Evolutionary conservation across 2,113 vertebrate species (phyloP).

Genomic region (Caloenas nicobarica): DNA sequence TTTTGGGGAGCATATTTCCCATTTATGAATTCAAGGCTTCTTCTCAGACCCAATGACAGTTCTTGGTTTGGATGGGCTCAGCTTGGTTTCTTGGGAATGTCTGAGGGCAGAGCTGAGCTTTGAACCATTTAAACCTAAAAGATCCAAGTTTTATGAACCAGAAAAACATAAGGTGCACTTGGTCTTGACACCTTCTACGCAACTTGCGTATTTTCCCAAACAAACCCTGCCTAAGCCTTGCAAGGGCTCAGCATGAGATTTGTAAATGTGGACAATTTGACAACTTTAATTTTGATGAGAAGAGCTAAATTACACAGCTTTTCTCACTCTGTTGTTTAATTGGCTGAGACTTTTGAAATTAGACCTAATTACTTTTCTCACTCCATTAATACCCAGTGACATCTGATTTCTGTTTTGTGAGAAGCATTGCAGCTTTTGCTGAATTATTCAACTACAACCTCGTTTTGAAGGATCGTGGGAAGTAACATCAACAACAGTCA

Average conservation of each 20-base stretch:
- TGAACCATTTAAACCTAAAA: not conserved
- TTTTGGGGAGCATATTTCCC: not conserved
- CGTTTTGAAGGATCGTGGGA: not conserved
- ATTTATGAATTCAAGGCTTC: not conserved
- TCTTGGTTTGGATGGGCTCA: slow-evolving; percentile 2
- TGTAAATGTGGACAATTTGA: not conserved
- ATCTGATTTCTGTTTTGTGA: not conserved
- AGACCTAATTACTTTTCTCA: slow-evolving; percentile 54
- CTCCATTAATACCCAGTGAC: not conserved
- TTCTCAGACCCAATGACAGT: not conserved
- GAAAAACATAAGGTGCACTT: not conserved
- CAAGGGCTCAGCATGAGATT: not conserved
- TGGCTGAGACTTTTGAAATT: slow-evolving; percentile 41
- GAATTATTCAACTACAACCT: not conserved
- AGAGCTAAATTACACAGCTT: not conserved
- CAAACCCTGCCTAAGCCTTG: not conserved
- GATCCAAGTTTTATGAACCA: not conserved
- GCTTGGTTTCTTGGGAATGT: not conserved
- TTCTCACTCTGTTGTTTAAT: slow-evolving; percentile 15
- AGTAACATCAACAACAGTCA: not conserved
- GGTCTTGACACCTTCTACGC: not conserved
- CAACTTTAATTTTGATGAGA: not conserved
- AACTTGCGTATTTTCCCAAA: not conserved
- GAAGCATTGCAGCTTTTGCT: not conserved
- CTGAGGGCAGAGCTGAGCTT: not conserved